A percentile compares a stretch with the other conserved stretches of the same genome.
phyloP scores from a whole-genome alignment of 2,888 invertebrate genomes.

The Eristalis arbustorum region DNA sequence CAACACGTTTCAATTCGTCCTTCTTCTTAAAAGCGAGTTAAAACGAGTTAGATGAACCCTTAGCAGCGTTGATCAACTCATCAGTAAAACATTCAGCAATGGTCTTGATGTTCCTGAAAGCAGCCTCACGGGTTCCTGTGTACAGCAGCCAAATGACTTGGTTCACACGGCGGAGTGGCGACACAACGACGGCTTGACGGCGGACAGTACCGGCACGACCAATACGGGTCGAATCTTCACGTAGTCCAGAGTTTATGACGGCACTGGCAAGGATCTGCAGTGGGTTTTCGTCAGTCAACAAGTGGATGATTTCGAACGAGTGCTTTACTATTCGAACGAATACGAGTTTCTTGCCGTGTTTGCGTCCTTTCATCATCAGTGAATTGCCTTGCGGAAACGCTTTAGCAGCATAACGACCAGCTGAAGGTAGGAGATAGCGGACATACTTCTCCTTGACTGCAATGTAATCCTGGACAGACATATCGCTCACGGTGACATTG shows the following conservation, averaged over 20 bases:
- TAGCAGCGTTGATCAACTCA: slow-evolving; percentile 99
- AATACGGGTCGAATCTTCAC: slow-evolving; percentile 99
- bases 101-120: slow-evolving; percentile 99
- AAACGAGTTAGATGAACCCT: slow-evolving; percentile 99
- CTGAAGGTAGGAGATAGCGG: slow-evolving; percentile 99
- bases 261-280: slow-evolving; percentile 96
- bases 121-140: slow-evolving; percentile 99
- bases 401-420: slow-evolving; percentile 99
- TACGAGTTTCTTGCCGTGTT: slow-evolving; percentile 99
- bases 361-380: slow-evolving; percentile 99
- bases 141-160: slow-evolving; percentile 98
- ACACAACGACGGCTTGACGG: slow-evolving; percentile 99
- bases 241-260: slow-evolving; percentile 99
- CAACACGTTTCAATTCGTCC: slow-evolving; percentile 99
- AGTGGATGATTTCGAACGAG: slow-evolving; percentile 99
- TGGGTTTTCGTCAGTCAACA: slow-evolving; percentile 93
- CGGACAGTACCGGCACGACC: slow-evolving; percentile 99
- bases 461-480: slow-evolving; percentile 98
- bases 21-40: slow-evolving; percentile 99
- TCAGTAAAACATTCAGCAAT: slow-evolving; percentile 99
- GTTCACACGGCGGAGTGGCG: slow-evolving; percentile 98
- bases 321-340: slow-evolving; percentile 99
- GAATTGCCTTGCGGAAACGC: slow-evolving; percentile 99
- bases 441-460: slow-evolving; percentile 99
- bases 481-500: slow-evolving; percentile 98